Percentiles rank a stretch among this genome's conserved stretches.
Conservation (phyloP, 2,888 invertebrate genomes). For the Pristionchus mayeri region DNA sequence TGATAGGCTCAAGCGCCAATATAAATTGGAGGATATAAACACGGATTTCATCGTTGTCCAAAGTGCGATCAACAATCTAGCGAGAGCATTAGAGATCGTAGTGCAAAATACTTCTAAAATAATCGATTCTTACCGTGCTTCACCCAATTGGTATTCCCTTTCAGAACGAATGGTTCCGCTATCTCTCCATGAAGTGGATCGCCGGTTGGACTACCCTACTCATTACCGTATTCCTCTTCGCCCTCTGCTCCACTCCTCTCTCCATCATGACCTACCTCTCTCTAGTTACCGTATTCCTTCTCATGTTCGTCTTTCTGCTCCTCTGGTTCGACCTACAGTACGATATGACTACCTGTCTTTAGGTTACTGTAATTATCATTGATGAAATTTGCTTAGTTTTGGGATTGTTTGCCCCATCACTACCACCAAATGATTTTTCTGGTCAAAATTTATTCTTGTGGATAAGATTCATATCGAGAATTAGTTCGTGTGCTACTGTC, state of each 20-base stretch:
- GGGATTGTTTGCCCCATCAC: too few relatives aligned
- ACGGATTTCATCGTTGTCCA: too few relatives aligned
- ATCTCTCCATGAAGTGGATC: constrained; percentile 70
- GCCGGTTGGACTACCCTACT: constrained; percentile 62
- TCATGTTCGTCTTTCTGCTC: constrained; percentile 65
- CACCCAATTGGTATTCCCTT: constrained; percentile 49
- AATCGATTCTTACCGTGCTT: too few relatives aligned
- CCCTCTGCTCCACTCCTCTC: constrained; percentile 62
- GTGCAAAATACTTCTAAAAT: too few relatives aligned
- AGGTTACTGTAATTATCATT: neutral
- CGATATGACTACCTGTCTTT: constrained; percentile 71
- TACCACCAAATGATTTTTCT: neutral
- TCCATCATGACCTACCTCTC: constrained; percentile 64
- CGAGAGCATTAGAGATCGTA: too few relatives aligned
- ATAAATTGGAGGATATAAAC: too few relatives aligned
- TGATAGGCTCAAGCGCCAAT: too few relatives aligned
- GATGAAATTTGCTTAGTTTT: neutral
- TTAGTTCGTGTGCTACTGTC: neutral
- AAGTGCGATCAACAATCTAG: too few relatives aligned
- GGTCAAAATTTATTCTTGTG: neutral
- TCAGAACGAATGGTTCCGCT: constrained; percentile 74
- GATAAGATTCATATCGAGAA: too few relatives aligned
- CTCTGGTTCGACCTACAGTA: constrained; percentile 75
- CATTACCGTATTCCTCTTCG: constrained; percentile 62
- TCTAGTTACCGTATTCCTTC: constrained; percentile 66